phyloP scores from a whole-genome alignment of 2,888 invertebrate genomes.

The Chrysina gloriosa region DNA sequence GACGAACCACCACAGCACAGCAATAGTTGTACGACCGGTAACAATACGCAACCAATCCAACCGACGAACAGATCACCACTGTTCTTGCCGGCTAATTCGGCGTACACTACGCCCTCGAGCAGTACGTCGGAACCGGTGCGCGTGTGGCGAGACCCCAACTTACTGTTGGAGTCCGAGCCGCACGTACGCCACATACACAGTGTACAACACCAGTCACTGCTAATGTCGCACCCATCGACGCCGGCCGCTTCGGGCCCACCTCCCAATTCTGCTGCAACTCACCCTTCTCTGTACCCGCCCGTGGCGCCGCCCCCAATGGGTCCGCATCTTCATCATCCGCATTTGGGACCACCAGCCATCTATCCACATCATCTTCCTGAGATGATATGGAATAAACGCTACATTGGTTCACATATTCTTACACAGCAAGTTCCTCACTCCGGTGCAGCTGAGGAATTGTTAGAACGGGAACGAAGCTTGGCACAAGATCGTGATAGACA shows the following conservation, averaged over 20 bases:
- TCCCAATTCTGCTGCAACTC: slow-evolving; percentile 49
- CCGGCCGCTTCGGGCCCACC: slow-evolving; percentile 57
- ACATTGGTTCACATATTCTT: slow-evolving; percentile 67
- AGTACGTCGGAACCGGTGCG: slow-evolving; percentile 56
- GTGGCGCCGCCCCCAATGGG: slow-evolving; percentile 53
- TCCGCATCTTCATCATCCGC: slow-evolving; percentile 59
- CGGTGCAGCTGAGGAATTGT: slow-evolving; percentile 64
- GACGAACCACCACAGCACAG: slow-evolving; percentile 69
- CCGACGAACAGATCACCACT: slow-evolving; percentile 58
- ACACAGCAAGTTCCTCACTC: slow-evolving; percentile 57
- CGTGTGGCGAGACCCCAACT: slow-evolving; percentile 71
- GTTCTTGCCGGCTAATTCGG: slow-evolving; percentile 53
- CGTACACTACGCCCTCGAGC: slow-evolving; percentile 46
- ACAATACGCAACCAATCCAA: slow-evolving; percentile 38
- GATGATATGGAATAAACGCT: slow-evolving; percentile 73
- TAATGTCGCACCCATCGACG: slow-evolving; percentile 70
- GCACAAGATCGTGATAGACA: slow-evolving; percentile 74
- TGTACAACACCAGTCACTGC: slow-evolving; percentile 71
- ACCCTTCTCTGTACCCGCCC: slow-evolving; percentile 56
- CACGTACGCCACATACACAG: slow-evolving; percentile 72
- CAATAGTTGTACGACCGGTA: slow-evolving; percentile 32
- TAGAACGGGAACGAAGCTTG: slow-evolving; percentile 67
- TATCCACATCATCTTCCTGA: slow-evolving; percentile 66
- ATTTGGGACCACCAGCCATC: slow-evolving; percentile 55
- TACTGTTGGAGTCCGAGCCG: slow-evolving; percentile 66